phyloP scores from a whole-genome alignment of 92 coral and sea anemone genomes.

The Plumapathes pennacea region DNA sequence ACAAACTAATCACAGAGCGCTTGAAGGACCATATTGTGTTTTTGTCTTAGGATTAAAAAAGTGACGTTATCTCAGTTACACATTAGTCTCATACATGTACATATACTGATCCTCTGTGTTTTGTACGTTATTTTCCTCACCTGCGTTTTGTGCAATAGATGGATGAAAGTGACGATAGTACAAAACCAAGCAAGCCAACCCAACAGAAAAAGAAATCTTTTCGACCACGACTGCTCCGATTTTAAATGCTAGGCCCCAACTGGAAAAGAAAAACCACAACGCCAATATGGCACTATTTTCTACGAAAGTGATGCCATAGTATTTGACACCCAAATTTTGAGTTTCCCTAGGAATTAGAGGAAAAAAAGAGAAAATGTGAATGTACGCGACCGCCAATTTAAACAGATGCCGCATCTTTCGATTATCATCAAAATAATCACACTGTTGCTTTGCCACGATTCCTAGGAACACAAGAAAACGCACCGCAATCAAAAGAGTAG shows the following conservation, averaged over 20 bases:
- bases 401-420: conserved; percentile 13
- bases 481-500: conserved; percentile 18
- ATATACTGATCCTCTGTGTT: too few species aligned
- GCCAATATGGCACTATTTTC: conserved; percentile 15
- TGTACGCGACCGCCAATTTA: conserved; percentile 31
- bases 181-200: conserved; percentile 5
- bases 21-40: too few species aligned
- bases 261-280: conserved; percentile 20
- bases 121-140: too few species aligned
- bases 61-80: too few species aligned
- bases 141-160: too few species aligned
- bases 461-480: conserved; percentile 18
- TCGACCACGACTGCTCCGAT: conserved; percentile 11
- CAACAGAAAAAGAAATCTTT: conserved; percentile 10
- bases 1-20: too few species aligned
- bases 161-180: conserved; percentile 38
- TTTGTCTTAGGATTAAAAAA: too few species aligned
- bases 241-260: conserved; percentile 8
- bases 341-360: conserved; percentile 28
- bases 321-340: conserved; percentile 26
- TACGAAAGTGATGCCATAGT: conserved; percentile 10
- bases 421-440: conserved; percentile 37
- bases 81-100: too few species aligned
- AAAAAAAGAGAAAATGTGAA: conserved; percentile 39
- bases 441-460: conserved; percentile 23